Base-by-base conservation (phyloP, 1,140 invertebrate species). In the Musca vetustissima region DNA sequence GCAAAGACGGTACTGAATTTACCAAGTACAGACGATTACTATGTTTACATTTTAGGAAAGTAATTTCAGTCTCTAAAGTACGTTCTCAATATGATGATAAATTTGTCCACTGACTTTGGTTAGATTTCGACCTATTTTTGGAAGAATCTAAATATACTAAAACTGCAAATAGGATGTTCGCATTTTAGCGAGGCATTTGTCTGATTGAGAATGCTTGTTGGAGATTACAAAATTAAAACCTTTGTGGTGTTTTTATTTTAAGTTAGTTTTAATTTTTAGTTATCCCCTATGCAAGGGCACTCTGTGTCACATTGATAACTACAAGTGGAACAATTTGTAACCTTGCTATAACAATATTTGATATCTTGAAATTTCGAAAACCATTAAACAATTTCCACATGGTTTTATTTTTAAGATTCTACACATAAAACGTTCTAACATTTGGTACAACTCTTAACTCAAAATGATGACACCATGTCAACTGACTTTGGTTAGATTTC, bases 321-420 rank as follows among this genome's bases (percentile, higher is more conserved):
- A 43, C 36, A 55, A 55, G 65, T 70, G 57, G 66, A 70, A 70
- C 69, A 70, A 70, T 70, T 70, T 70, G 69, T 70, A 66, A 70
- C 55, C 69, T 70, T 70, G 69, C 69, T 24, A 70, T 25, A 70
- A 47, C 14, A 70, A n/a, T 50, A 53, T 13, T 67, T 67, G 19
- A 59, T 55, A 28, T 25, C 2, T 55, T 64, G 3, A 49, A n/a
- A 21, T 65, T 49, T 9, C 3, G 3, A 3, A 32, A 32, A 32
- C 28, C 28, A 32, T 32, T 32, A 4, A 4, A 3, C 3, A 32
- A 32, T 32, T 32, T 32, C 28, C 3, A 32, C 3, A 32, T 32
- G 28, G 3, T 3, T 32, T 32, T 32, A 9, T 32, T 4, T 4
- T 32, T 32, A 32, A 9, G 9, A 32, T 32, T 32, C 28, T 32